Conservation (phyloP, 2,888 invertebrate genomes). For the Thymelicus sylvestris region DNA sequence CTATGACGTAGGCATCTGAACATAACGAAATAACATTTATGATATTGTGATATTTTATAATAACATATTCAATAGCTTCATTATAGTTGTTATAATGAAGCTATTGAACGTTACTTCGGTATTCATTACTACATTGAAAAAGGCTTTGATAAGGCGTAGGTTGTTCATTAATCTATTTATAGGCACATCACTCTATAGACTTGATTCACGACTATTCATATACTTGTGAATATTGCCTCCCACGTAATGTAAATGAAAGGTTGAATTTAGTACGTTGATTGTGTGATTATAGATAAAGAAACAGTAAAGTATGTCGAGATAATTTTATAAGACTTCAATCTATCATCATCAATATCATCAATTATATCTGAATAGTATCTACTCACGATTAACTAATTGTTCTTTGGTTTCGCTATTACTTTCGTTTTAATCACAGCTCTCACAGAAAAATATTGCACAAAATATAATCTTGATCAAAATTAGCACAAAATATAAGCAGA, state of each 20-base stretch:
- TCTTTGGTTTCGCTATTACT: background rate
- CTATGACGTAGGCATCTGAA: no score
- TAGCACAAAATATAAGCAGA: no score
- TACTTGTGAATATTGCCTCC: background rate
- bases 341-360: background rate
- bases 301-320: background rate
- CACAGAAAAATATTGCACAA: no score
- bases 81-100: no score
- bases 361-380: background rate
- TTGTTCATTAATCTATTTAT: conserved; percentile 26
- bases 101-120: background rate
- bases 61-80: background rate
- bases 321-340: background rate
- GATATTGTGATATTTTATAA: background rate
- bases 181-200: conserved; percentile 5
- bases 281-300: background rate
- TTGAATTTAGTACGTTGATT: background rate
- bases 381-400: background rate
- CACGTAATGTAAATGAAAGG: background rate
- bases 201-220: conserved; percentile 13
- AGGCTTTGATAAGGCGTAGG: conserved; percentile 15
- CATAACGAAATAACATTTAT: no score
- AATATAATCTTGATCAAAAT: no score
- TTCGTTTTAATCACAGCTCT: no score
- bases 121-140: background rate